These are phyloP conservation scores for Fratercula arctica DNA, from an alignment of 2,797 vertebrate genomes.

Conservation along the genomic window DNA sequence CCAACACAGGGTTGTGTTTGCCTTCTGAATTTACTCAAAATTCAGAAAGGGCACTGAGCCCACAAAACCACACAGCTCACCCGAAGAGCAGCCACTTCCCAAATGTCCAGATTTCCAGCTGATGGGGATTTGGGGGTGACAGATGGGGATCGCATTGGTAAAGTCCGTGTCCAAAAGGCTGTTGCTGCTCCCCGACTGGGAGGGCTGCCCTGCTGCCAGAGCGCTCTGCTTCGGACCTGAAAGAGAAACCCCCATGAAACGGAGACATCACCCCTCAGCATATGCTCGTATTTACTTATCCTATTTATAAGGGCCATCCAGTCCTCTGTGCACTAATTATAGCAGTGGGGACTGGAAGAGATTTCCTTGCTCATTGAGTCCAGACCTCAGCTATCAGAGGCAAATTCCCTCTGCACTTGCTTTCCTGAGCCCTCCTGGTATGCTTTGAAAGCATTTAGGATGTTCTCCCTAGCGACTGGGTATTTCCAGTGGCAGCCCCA, in stretches of 20 bases:
- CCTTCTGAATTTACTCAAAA: background rate
- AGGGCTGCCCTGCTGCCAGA: background rate
- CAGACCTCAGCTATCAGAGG: background rate
- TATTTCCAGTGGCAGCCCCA: background rate
- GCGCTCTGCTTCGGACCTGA: background rate
- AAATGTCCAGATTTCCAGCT: background rate
- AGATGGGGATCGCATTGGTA: background rate
- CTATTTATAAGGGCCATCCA: background rate
- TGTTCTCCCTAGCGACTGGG: background rate
- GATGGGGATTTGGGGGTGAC: accelerated
- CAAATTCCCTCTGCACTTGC: background rate
- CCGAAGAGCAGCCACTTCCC: background rate
- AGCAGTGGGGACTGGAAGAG: background rate
- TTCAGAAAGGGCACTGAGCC: background rate
- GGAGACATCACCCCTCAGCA: background rate
- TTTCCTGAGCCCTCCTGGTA: background rate
- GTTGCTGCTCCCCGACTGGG: background rate
- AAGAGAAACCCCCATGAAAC: background rate
- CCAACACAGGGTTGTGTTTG: accelerated
- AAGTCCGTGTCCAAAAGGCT: background rate
- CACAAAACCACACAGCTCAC: background rate
- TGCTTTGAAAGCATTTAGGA: background rate
- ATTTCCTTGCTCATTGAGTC: background rate
- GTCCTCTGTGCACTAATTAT: background rate
- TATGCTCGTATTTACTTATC: background rate